phyloP scores from a whole-genome alignment of 2,797 vertebrate species.

The Hirundo rustica region DNA sequence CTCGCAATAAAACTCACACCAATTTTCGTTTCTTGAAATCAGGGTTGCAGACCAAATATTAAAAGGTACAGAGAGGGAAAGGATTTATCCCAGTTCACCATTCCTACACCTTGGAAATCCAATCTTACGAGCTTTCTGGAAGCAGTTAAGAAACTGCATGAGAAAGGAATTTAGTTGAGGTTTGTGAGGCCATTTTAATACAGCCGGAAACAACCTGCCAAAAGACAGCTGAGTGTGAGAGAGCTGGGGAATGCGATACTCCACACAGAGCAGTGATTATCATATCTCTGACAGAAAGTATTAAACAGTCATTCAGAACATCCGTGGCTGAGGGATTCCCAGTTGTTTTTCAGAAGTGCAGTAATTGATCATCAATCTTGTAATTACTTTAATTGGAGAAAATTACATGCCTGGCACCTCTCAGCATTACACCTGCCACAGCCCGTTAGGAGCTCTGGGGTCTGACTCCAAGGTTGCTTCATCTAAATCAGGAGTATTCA shows the following conservation, averaged over 20 bases:
- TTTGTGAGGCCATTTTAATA: not conserved
- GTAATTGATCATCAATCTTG: constrained; percentile 12
- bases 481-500: not conserved
- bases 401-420: not conserved
- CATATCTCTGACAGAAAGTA: not conserved
- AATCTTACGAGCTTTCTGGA: not conserved
- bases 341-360: not conserved
- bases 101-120: not conserved
- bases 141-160: not conserved
- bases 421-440: constrained; percentile 13
- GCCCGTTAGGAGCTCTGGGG: not conserved
- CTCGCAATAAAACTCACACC: not conserved
- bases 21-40: not conserved
- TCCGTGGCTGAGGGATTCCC: not conserved
- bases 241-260: not conserved
- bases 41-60: not conserved
- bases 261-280: not conserved
- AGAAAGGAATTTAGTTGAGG: not conserved
- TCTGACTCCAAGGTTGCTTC: not conserved
- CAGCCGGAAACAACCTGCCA: not conserved
- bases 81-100: not conserved
- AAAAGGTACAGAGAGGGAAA: not conserved
- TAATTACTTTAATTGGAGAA: constrained; percentile 54
- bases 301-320: not conserved
- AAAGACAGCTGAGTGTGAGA: not conserved